phyloP scores from a whole-genome alignment of 1,140 invertebrate genomes.

The Pogonomyrmex barbatus region DNA sequence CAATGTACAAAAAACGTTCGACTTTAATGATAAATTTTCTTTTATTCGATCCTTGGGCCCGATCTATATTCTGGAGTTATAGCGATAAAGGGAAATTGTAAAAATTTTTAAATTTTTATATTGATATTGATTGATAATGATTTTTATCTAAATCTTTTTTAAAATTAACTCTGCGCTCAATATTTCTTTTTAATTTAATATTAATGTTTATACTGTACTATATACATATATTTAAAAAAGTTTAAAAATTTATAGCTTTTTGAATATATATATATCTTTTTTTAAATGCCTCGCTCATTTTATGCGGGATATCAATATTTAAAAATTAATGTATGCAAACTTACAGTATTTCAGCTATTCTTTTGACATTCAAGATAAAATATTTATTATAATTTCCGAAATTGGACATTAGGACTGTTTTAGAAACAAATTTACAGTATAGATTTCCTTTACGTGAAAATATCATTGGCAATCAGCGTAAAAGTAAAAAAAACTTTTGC shows the following conservation, averaged over 20 bases:
- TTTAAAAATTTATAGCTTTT: background rate
- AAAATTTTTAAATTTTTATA: too few species aligned
- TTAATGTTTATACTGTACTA: too few species aligned
- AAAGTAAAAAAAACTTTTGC: conserved; percentile 57
- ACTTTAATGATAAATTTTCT: background rate
- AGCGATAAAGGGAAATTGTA: background rate
- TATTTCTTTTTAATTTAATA: too few species aligned
- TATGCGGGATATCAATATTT: background rate
- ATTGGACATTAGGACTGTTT: background rate
- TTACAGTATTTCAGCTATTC: background rate
- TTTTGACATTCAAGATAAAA: too few species aligned
- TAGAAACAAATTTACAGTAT: background rate
- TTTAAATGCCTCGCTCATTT: background rate
- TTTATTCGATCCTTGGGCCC: background rate
- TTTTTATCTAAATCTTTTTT: too few species aligned
- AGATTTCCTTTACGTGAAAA: conserved; percentile 7
- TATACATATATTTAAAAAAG: too few species aligned
- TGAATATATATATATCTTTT: background rate
- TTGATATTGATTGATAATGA: too few species aligned
- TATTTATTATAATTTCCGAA: background rate
- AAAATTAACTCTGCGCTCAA: too few species aligned
- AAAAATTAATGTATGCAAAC: background rate
- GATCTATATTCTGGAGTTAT: background rate
- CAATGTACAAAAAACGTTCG: background rate
- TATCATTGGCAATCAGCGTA: conserved; percentile 14